phyloP scores from a whole-genome alignment of 2,797 vertebrate species.

The Sebastes nivosus region DNA sequence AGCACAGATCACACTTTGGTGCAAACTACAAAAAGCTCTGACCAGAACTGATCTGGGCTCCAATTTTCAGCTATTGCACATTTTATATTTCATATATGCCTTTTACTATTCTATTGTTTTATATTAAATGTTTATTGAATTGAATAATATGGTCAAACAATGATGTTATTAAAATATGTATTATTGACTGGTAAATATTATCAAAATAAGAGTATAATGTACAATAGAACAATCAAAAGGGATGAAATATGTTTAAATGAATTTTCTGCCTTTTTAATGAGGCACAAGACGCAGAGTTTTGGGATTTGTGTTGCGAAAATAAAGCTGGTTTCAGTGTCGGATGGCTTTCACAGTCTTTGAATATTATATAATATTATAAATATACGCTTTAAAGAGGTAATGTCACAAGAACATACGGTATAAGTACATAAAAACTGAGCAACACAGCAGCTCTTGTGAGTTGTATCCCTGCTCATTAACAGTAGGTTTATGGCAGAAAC shows the following conservation, averaged over 20 bases:
- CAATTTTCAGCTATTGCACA: slow-evolving; percentile 13
- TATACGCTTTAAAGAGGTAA: neutral
- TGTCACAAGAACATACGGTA: neutral
- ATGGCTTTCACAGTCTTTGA: neutral
- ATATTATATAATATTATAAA: neutral
- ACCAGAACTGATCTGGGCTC: neutral
- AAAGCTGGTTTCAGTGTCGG: slow-evolving; percentile 37
- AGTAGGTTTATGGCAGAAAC: neutral
- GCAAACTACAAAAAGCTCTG: neutral
- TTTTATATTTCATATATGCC: slow-evolving; percentile 38
- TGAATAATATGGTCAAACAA: neutral
- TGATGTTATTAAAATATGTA: slow-evolving; percentile 21
- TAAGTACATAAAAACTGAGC: neutral
- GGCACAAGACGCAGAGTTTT: neutral
- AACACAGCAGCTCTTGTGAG: neutral
- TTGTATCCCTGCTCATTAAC: neutral
- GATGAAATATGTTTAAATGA: neutral
- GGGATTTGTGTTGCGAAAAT: slow-evolving; percentile 41
- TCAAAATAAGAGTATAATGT: neutral
- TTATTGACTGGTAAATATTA: slow-evolving; percentile 3
- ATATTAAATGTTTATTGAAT: slow-evolving; percentile 29
- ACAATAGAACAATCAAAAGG: slow-evolving; percentile 38
- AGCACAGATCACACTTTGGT: neutral
- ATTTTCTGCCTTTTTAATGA: slow-evolving; percentile 22
- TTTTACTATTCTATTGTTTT: slow-evolving; percentile 41